Percentiles rank a stretch among this genome's conserved stretches.
phyloP scores from a whole-genome alignment of 2,888 invertebrate genomes.

The Agriopis leucophaearia region DNA sequence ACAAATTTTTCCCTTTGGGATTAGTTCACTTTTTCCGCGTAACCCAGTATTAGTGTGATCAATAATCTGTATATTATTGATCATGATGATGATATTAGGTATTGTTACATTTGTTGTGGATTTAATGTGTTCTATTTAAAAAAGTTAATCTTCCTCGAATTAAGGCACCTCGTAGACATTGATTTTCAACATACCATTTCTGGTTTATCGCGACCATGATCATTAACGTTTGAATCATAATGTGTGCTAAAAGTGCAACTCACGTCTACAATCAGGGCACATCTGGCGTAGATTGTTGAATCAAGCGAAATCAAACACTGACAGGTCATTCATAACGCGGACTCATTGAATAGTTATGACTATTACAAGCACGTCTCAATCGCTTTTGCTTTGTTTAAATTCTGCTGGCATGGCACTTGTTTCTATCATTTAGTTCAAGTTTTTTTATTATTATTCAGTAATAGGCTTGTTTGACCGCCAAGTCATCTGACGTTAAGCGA shows the following conservation, averaged over 20 bases:
- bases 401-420: neutral
- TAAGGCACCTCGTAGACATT: neutral
- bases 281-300: slow-evolving; percentile 41
- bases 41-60: no score
- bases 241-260: slow-evolving; percentile 38
- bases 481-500: no score
- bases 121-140: no score
- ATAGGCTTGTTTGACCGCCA: no score
- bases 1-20: no score
- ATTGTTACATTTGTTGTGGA: no score
- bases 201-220: neutral
- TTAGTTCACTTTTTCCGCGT: no score
- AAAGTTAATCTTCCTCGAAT: neutral
- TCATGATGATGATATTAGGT: no score
- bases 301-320: slow-evolving; percentile 36
- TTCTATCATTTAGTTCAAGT: no score
- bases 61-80: no score
- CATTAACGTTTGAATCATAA: slow-evolving; percentile 2
- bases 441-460: no score
- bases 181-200: neutral
- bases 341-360: slow-evolving; percentile 36
- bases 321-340: slow-evolving; percentile 43
- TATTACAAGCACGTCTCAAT: slow-evolving; percentile 24
- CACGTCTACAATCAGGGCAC: slow-evolving; percentile 46
- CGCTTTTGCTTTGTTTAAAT: slow-evolving; percentile 20